These are phyloP conservation scores for Trachelus stipa DNA, from an alignment of 2,888 invertebrate genomes.

Conservation along the genomic window DNA sequence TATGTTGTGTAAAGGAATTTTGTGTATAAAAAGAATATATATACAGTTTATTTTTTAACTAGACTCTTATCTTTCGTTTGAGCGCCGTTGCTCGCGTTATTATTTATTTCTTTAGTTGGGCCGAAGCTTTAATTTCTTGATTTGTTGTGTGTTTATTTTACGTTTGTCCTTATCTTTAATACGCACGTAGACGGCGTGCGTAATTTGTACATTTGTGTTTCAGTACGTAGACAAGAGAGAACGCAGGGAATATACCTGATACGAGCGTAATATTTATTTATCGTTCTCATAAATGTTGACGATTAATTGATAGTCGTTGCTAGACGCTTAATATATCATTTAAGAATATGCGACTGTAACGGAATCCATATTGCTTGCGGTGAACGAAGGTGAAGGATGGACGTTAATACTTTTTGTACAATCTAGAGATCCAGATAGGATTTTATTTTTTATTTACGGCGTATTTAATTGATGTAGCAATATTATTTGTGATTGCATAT, in stretches of 20 bases:
- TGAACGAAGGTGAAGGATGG: not conserved
- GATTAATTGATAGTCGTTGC: not conserved
- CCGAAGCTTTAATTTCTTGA: not conserved
- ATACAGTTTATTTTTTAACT: constrained; percentile 20
- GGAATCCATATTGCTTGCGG: not conserved
- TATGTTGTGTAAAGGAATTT: constrained; percentile 17
- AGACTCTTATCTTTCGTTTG: constrained; percentile 8
- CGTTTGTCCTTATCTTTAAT: not conserved
- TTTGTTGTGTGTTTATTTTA: not conserved
- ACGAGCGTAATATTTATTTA: not conserved
- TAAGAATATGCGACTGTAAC: not conserved
- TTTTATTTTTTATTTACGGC: not conserved
- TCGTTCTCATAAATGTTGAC: not conserved
- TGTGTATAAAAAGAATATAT: constrained; percentile 17
- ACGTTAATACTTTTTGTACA: not conserved
- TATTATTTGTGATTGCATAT: not conserved
- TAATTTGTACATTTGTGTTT: not conserved
- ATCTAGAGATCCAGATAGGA: not conserved
- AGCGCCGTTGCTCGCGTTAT: too few relatives aligned
- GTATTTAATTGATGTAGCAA: not conserved
- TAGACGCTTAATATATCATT: not conserved
- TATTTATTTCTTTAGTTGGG: not conserved
- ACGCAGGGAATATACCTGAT: not conserved
- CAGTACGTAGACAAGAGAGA: not conserved
- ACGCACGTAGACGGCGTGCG: not conserved